phyloP scores from a whole-genome alignment of 1,140 invertebrate genomes.

The Wiebesia pumilae region DNA sequence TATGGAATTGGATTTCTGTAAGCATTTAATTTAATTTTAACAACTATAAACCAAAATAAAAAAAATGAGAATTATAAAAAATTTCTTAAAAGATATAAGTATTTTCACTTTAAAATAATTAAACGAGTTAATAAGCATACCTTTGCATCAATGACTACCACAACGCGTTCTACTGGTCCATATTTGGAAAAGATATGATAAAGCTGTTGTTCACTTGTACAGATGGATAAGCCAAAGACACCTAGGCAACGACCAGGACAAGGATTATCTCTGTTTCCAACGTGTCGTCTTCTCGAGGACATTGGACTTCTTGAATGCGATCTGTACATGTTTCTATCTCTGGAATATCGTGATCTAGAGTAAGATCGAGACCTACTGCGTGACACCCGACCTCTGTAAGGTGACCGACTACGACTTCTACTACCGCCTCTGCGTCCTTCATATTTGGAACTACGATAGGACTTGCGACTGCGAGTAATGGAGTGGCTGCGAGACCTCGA shows the following conservation, averaged over 20 bases:
- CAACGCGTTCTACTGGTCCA: slow-evolving; percentile 93
- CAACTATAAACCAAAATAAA: no score
- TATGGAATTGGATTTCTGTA: no score
- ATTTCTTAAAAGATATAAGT: no score
- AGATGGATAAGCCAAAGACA: slow-evolving; percentile 94
- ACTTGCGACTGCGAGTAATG: slow-evolving; percentile 63
- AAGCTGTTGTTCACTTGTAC: slow-evolving; percentile 95
- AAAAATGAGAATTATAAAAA: no score
- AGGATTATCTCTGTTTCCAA: slow-evolving; percentile 86
- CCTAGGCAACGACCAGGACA: slow-evolving; percentile 92
- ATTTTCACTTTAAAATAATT: no score
- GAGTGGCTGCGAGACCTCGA: slow-evolving; percentile 71
- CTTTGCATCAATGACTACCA: slow-evolving; percentile 96
- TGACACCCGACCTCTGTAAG: slow-evolving; percentile 71
- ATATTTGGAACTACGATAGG: slow-evolving; percentile 58
- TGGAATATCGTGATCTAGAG: slow-evolving; percentile 70
- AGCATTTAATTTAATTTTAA: no score
- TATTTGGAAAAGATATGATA: slow-evolving; percentile 95
- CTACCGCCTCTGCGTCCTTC: slow-evolving; percentile 64
- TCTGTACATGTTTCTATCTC: slow-evolving; percentile 66
- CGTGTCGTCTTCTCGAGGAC: slow-evolving; percentile 77
- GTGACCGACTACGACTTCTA: slow-evolving; percentile 75
- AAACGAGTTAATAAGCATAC: slow-evolving; percentile 74
- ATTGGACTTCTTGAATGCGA: slow-evolving; percentile 77
- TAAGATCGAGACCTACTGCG: slow-evolving; percentile 76